A percentile compares a stretch with the other conserved stretches of the same genome.
phyloP scores from a whole-genome alignment of 53 echinoderm and acorn worm genomes.

The Crossaster papposus region DNA sequence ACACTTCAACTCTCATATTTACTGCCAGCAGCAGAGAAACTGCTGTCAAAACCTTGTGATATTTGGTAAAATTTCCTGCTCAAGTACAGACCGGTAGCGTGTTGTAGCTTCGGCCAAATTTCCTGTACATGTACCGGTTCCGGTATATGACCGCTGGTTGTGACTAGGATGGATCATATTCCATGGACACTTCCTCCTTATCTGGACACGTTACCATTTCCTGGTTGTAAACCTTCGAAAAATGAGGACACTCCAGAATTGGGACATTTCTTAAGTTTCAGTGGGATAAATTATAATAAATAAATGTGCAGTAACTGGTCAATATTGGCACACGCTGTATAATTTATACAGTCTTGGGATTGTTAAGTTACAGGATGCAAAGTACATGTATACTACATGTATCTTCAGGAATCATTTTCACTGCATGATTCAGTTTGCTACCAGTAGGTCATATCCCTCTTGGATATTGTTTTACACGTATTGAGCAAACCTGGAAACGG shows the following conservation, averaged over 20 bases:
- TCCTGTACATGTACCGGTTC: conserved; percentile 9
- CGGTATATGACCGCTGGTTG: neutral
- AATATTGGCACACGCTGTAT: neutral
- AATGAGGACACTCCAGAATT: neutral
- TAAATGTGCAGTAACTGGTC: neutral
- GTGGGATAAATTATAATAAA: too few species aligned
- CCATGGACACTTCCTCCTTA: neutral
- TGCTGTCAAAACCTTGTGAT: neutral
- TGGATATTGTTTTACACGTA: too few species aligned
- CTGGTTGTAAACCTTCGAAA: neutral
- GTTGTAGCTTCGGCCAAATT: neutral
- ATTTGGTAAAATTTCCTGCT: neutral
- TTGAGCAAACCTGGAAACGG: neutral
- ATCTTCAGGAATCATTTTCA: neutral
- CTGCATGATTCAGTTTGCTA: neutral
- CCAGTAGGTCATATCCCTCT: neutral
- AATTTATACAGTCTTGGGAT: neutral
- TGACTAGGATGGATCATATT: neutral
- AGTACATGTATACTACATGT: too few species aligned
- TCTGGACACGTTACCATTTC: neutral
- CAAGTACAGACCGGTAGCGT: neutral
- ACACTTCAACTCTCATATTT: neutral
- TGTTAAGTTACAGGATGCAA: neutral
- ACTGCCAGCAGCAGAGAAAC: neutral
- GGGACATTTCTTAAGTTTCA: neutral